phyloP scores from a whole-genome alignment of 2,113 vertebrate genomes.

The Acinonyx jubatus region DNA sequence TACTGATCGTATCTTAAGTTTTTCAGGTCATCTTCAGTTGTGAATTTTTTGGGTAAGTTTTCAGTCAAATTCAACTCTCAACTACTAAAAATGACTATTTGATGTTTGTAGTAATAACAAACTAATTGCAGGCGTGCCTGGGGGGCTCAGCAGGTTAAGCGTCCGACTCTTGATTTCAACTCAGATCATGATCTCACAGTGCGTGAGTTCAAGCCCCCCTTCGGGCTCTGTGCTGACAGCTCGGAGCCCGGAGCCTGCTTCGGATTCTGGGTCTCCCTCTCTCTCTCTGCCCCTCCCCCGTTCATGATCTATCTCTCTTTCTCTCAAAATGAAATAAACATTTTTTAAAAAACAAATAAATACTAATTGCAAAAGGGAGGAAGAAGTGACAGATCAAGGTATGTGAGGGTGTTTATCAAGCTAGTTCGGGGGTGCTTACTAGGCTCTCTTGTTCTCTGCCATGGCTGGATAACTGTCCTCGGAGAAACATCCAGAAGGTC shows the following conservation, averaged over 20 bases:
- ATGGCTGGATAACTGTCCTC: not conserved
- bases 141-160: no score
- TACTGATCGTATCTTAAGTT: not conserved
- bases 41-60: not conserved
- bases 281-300: no score
- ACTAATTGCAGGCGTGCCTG: not conserved
- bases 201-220: no score
- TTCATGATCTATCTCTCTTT: no score
- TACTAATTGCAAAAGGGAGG: not conserved
- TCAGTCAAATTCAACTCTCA: not conserved
- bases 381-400: not conserved
- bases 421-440: not conserved
- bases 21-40: not conserved
- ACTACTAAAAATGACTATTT: not conserved
- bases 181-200: no score
- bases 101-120: not conserved
- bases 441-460: not conserved
- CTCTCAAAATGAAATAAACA: no score
- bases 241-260: no score
- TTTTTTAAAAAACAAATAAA: no score
- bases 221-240: no score
- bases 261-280: no score
- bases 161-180: no score
- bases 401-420: not conserved
- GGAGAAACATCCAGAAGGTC: not conserved